phyloP scores from a whole-genome alignment of 2,113 vertebrate genomes.

The Neomonachus schauinslandi region DNA sequence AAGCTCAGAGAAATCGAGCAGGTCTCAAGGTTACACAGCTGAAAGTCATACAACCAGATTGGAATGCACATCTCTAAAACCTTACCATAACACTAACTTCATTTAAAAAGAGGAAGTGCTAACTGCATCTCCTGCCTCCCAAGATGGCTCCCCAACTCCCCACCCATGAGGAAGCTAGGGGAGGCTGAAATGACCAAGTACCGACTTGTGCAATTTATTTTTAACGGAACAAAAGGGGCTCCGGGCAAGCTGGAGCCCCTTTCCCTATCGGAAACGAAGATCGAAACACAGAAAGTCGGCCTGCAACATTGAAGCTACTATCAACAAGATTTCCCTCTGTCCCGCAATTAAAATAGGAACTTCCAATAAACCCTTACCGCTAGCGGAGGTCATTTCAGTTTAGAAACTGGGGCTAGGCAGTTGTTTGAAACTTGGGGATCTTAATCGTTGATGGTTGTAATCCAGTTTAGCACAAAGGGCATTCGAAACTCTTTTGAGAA shows the following conservation, averaged over 20 bases:
- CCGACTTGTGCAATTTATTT: background rate
- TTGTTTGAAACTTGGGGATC: conserved; percentile 67
- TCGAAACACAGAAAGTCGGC: background rate
- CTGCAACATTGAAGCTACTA: background rate
- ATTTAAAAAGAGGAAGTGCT: background rate
- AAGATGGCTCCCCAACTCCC: background rate
- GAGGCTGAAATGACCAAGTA: background rate
- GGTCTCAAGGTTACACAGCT: background rate
- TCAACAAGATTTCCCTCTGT: background rate
- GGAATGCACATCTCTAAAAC: background rate
- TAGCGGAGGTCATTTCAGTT: background rate
- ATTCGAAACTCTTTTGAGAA: conserved; percentile 83
- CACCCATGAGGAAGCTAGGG: background rate
- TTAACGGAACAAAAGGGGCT: background rate
- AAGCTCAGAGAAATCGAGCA: background rate
- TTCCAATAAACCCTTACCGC: background rate
- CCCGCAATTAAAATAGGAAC: background rate
- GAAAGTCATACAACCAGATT: background rate
- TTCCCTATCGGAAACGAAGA: background rate
- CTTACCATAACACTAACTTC: background rate
- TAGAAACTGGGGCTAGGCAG: background rate
- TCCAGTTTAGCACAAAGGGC: conserved; percentile 81
- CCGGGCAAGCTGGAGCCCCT: background rate
- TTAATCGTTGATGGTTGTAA: conserved; percentile 78
- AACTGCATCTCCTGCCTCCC: background rate